phyloP scores from a whole-genome alignment of 2,113 vertebrate species.

The Nothocercus nigrocapillus region DNA sequence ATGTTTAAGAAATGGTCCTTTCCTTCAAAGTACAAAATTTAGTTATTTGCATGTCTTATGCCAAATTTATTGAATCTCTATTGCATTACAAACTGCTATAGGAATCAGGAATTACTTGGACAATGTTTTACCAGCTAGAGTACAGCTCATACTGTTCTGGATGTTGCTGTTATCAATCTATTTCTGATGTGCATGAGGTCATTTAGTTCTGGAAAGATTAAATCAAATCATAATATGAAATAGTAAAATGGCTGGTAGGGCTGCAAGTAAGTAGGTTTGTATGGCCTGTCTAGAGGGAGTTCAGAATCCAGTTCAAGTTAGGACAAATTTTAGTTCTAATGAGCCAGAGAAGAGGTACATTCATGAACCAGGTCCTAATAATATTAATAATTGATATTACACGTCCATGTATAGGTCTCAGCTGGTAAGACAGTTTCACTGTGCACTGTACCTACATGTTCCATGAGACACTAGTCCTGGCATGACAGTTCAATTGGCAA shows the following conservation, averaged over 20 bases:
- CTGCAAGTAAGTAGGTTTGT: slow-evolving; percentile 21
- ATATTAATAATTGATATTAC: slow-evolving; percentile 37
- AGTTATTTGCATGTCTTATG: background rate
- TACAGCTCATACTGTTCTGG: slow-evolving; percentile 1
- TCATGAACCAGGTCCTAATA: background rate
- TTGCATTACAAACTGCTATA: background rate
- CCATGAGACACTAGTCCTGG: background rate
- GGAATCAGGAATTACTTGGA: slow-evolving; percentile 16
- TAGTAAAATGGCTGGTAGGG: background rate
- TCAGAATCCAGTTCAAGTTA: background rate
- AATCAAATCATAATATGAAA: background rate
- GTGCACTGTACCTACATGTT: background rate
- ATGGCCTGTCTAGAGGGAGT: background rate
- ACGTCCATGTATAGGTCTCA: background rate
- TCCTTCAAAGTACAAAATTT: background rate
- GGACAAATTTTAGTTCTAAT: background rate
- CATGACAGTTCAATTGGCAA: background rate
- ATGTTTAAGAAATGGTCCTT: background rate
- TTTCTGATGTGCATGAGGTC: background rate
- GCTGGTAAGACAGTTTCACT: background rate
- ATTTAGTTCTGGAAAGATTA: slow-evolving; percentile 14
- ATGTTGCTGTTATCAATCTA: slow-evolving; percentile 33
- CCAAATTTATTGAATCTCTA: background rate
- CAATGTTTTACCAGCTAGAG: background rate
- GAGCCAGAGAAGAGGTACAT: background rate